Conservation (phyloP, 2,113 vertebrate genomes). For the Seriola aureovittata region DNA sequence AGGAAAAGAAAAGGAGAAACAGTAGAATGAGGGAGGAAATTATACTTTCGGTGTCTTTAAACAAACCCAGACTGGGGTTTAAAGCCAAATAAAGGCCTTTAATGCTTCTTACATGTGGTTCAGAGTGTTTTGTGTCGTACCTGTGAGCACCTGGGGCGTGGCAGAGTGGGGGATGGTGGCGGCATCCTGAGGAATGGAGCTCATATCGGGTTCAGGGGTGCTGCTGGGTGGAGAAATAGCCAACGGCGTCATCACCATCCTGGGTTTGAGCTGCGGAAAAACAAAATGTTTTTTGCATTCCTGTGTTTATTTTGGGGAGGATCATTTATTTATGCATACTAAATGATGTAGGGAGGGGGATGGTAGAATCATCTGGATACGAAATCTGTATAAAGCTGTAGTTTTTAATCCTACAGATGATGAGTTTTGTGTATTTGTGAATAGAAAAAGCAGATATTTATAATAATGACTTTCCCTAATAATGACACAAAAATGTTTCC, state of each 20-base stretch:
- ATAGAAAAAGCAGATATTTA: neutral
- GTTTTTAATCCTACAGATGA: too few species aligned
- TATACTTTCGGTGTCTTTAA: neutral
- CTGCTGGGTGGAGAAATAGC: conserved; percentile 93
- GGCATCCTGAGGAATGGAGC: conserved; percentile 95
- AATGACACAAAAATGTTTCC: neutral
- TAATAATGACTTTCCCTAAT: neutral
- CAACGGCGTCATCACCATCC: conserved; percentile 93
- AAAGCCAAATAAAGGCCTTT: neutral
- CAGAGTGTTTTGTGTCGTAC: conserved; percentile 73
- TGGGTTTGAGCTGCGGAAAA: conserved; percentile 90
- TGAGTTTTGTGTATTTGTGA: too few species aligned
- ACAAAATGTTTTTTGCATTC: neutral
- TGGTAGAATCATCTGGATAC: neutral
- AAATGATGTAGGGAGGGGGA: neutral
- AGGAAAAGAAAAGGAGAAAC: neutral
- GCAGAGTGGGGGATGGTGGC: conserved; percentile 91
- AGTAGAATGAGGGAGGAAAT: neutral
- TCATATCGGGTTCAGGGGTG: conserved; percentile 93
- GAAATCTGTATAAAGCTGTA: neutral
- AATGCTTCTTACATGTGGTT: neutral
- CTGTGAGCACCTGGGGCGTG: conserved; percentile 92
- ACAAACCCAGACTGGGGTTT: neutral
- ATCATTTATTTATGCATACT: conserved; percentile 9
- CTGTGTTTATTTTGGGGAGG: conserved; percentile 15